Base-by-base conservation (phyloP, 2,797 vertebrate species). In the Sebastes variabilis region DNA sequence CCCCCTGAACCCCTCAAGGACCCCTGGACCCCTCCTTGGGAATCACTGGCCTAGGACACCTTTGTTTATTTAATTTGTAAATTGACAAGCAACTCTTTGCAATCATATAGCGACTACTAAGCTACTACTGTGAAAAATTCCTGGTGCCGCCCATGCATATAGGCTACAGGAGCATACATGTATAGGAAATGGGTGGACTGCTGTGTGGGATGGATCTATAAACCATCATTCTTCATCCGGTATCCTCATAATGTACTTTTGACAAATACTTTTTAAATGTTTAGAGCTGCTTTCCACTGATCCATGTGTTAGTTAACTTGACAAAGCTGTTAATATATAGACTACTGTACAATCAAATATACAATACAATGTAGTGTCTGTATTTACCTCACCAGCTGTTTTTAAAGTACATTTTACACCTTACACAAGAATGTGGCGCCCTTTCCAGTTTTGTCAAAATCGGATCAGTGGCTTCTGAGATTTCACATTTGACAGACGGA, bases 401-500 rank as follows among this genome's bases (percentile, higher is more conserved):
- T 79, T 66, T 4, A 75, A 42, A 0, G n/a, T n/a, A 59, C 12
- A 38, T 80, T 66, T 77, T 46, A 62, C 69, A 87, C 68, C 62
- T 82, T 59, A 27, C 52, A 69, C 30, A 67, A 38, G 59, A 70
- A 67, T 30, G 54, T 8, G 29, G 49, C 1, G 1, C 72, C 60
- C 79, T 74, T 32, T 10, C 5, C 7, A 36, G 30, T 78, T 80
- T 83, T 62, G 68, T 83, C 71, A 80, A 77, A 82, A 70, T 6
- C 1, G 5, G 66, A 86, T 86, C 79, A 77, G 55, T 66, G 77
- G 59, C 69, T 75, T 84, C 36, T 56, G 36, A 87, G 62, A 85
- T 82, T 75, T 81, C 66, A 65, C 16, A 36, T 79, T 62, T 83
- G 86, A 82, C 86, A 81, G 75, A 74, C 30, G 46, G 75, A 74